These are phyloP conservation scores for Dicyrtoma fusca DNA, from an alignment of 2,888 invertebrate genomes.

Conservation along the genomic window DNA sequence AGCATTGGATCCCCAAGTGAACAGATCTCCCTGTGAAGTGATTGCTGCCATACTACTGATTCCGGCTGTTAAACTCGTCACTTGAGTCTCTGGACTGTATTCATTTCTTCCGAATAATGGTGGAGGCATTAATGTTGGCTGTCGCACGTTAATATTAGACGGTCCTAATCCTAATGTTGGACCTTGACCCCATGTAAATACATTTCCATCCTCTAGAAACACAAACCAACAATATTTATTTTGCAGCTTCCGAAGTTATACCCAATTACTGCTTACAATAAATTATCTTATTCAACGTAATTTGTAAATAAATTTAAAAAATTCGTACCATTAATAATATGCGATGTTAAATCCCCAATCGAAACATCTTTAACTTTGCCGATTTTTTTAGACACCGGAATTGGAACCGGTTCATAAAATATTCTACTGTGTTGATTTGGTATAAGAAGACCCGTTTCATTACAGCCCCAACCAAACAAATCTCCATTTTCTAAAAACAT, in stretches of 20 bases:
- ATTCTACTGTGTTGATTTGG: constrained; percentile 67
- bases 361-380: constrained; percentile 81
- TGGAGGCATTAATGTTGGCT: constrained; percentile 75
- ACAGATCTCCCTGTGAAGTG: constrained; percentile 81
- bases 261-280: too few relatives aligned
- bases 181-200: constrained; percentile 94
- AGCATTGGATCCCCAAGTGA: constrained; percentile 89
- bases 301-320: background rate
- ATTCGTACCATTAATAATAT: constrained; percentile 74
- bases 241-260: too few relatives aligned
- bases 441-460: constrained; percentile 85
- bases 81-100: constrained; percentile 72
- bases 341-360: constrained; percentile 83
- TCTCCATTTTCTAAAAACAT: constrained; percentile 78
- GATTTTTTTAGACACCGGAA: constrained; percentile 68
- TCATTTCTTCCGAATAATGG: constrained; percentile 84
- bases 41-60: constrained; percentile 79
- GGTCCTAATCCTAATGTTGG: constrained; percentile 85
- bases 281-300: too few relatives aligned
- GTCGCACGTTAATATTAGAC: constrained; percentile 67
- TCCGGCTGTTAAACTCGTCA: constrained; percentile 72
- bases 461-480: constrained; percentile 96
- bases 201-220: constrained; percentile 75
- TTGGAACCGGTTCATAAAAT: constrained; percentile 68
- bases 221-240: constrained; percentile 8